A percentile compares a stretch with the other conserved stretches of the same genome.
Evolutionary conservation across 2,797 vertebrate genomes (phyloP).

Genomic region (Labeo calbasu): DNA sequence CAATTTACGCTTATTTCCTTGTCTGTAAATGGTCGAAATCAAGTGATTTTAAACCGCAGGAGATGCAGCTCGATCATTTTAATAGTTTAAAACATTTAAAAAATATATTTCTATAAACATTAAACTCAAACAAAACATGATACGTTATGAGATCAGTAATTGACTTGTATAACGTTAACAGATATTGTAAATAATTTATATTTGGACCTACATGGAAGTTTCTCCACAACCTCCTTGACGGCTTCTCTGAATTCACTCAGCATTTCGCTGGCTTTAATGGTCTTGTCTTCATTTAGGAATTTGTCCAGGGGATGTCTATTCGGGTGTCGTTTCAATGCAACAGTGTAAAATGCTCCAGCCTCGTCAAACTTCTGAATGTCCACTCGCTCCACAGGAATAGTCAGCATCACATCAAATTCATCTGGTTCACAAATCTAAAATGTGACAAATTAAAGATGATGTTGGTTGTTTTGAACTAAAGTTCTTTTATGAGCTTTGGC

Average conservation of each 20-base stretch:
- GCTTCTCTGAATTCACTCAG: constrained; percentile 77
- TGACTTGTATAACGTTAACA: background rate
- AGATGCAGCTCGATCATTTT: background rate
- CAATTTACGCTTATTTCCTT: background rate
- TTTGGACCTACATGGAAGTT: constrained; percentile 66
- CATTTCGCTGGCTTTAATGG: constrained; percentile 79
- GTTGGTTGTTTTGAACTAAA: background rate
- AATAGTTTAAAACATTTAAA: too few relatives aligned
- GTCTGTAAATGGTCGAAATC: background rate
- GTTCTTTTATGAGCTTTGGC: background rate
- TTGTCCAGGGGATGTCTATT: constrained; percentile 56
- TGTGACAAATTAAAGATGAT: background rate
- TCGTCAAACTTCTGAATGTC: constrained; percentile 60
- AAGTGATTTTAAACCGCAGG: background rate
- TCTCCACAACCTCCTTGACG: constrained; percentile 73
- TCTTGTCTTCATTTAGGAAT: constrained; percentile 72
- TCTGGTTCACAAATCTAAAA: constrained; percentile 84
- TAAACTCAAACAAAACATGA: background rate
- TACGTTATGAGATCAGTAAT: background rate
- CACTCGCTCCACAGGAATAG: constrained; percentile 72
- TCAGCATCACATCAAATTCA: constrained; percentile 90
- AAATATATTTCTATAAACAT: background rate
- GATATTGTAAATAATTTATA: background rate
- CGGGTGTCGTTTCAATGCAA: constrained; percentile 75
- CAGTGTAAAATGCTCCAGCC: constrained; percentile 78